A percentile compares a stretch with the other conserved stretches of the same genome.
Conservation (phyloP, 1,140 invertebrate genomes). For the Drosophila aff. region DNA sequence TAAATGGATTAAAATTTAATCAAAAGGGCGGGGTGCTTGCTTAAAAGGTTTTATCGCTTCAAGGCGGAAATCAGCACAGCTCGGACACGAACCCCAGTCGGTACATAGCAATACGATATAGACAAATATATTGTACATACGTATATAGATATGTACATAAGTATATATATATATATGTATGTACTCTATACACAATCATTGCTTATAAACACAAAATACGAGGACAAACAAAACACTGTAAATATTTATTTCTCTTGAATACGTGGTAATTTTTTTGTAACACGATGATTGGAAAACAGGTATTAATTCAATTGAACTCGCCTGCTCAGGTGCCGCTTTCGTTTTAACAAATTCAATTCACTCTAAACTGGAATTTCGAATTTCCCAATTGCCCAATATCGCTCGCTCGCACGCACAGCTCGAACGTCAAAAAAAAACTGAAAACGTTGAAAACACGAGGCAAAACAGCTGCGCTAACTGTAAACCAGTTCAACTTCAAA, state of each 20-base stretch:
- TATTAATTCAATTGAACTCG: constrained; percentile 45
- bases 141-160: background rate
- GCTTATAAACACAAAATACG: constrained; percentile 10
- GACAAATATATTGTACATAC: background rate
- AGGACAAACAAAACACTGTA: constrained; percentile 4
- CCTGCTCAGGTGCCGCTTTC: constrained; percentile 45
- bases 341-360: constrained; percentile 34
- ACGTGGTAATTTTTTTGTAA: constrained; percentile 7
- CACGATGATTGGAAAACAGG: constrained; percentile 11
- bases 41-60: constrained; percentile 13
- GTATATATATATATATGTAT: background rate
- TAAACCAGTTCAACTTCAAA: constrained; percentile 82
- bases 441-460: constrained; percentile 38
- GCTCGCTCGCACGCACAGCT: constrained; percentile 61
- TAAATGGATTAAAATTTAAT: constrained; percentile 15
- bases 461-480: constrained; percentile 52
- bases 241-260: constrained; percentile 19
- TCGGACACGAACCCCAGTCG: constrained; percentile 20
- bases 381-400: constrained; percentile 33
- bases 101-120: background rate
- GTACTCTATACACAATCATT: background rate
- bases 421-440: constrained; percentile 40
- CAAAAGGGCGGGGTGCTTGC: constrained; percentile 4
- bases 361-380: constrained; percentile 40
- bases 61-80: constrained; percentile 13